Evolutionary conservation across 2,797 vertebrate genomes (phyloP), one percentile per base, ranked within the genome.

Genomic region (Poliocrania exsul): DNA sequence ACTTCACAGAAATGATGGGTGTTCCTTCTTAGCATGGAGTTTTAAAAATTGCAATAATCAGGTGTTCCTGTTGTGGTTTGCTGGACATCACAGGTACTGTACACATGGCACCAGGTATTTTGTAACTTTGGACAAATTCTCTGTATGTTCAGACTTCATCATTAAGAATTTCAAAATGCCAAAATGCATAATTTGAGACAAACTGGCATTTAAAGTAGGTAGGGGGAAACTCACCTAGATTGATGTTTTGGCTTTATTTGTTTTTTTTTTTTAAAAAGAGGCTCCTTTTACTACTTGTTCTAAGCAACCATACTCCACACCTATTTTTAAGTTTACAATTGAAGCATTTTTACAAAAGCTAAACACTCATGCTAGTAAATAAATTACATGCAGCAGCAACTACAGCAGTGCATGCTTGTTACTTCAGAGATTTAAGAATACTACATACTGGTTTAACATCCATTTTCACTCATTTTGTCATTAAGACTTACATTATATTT

Each of bases 401-500:
- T 58, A 31, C 83, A 94, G 91, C 95, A 96, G 70, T 81, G 81
- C 81, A 93, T 91, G 44, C 90, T 90, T 95, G 75, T 81, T 92
- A 95, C 96, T 77, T 88, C 79, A 92, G 81, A 85, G 61, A 67
- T 93, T 96, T 92, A 98, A 89, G 94, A 98, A 98, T 96, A 98
- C 97, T 96, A 98, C 96, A 90, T 90, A 97, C 96, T 95, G 97
- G 96, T 95, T 98, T 93, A 97, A 97, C 98, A 97, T 79, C 88
- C 71, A 81, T 94, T 90, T 97, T 97, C 96, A 97, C 90, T 98
- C 94, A 85, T 96, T 95, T 99, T 99, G 99, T 99, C 99, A 99
- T 99, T 98, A 98, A 99, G 99, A 99, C 99, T 99, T 99, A 99
- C 99, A 99, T 99, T 99, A 99, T 99, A 98, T 99, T 99, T 99